Conservation (phyloP, 2,113 vertebrate genomes). For the Percopsis transmontana region DNA sequence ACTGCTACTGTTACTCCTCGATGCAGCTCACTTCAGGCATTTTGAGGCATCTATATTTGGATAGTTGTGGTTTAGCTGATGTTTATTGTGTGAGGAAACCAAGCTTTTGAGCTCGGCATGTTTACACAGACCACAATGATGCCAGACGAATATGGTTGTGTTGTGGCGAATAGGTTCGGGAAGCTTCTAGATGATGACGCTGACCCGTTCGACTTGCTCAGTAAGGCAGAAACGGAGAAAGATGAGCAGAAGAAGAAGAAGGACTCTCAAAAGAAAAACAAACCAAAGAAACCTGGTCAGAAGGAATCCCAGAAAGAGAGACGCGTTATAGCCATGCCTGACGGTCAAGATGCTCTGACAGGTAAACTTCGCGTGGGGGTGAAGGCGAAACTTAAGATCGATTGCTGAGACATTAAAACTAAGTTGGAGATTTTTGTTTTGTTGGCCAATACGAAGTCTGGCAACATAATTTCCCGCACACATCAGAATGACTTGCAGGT, state of each 20-base stretch:
- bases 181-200: constrained; percentile 87
- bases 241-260: constrained; percentile 73
- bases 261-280: constrained; percentile 65
- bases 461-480: background rate
- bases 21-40: too few relatives aligned
- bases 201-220: constrained; percentile 87
- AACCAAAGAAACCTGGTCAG: constrained; percentile 63
- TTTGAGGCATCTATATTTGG: too few relatives aligned
- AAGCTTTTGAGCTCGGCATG: background rate
- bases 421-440: background rate
- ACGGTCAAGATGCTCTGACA: constrained; percentile 6
- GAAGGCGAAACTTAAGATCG: background rate
- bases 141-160: constrained; percentile 81
- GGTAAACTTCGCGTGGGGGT: constrained; percentile 6
- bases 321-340: constrained; percentile 4
- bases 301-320: constrained; percentile 82
- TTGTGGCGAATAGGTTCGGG: constrained; percentile 86
- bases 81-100: background rate
- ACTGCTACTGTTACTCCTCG: too few relatives aligned
- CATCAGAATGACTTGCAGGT: background rate
- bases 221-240: constrained; percentile 67
- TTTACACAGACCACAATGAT: constrained; percentile 49
- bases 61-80: background rate
- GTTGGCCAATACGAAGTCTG: background rate
- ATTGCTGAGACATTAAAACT: background rate